Evolutionary conservation across 2,113 vertebrate species (phyloP).

Genomic region (Phylloscopus trochilus): DNA sequence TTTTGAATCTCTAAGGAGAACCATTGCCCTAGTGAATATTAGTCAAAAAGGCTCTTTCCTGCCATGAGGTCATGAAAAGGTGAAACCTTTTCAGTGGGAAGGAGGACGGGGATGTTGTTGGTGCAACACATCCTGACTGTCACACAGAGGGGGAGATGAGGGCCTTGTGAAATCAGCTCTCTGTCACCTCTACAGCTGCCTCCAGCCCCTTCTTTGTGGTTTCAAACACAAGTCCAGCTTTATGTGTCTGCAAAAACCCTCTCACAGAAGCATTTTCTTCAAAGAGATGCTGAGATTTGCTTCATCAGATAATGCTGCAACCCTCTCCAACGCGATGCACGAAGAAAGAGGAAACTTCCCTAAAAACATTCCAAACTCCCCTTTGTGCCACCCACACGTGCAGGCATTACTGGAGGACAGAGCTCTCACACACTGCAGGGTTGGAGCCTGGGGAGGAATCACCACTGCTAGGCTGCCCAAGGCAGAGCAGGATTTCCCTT

Average conservation of each 20-base stretch:
- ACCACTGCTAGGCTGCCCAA: background rate
- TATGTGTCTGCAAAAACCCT: background rate
- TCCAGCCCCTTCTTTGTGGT: background rate
- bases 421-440: fast-evolving
- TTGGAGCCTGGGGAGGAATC: background rate
- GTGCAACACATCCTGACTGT: background rate
- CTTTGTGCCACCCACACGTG: background rate
- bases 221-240: background rate
- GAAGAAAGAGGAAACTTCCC: background rate
- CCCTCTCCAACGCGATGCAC: background rate
- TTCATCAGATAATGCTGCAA: background rate
- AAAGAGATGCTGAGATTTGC: constrained; percentile 2
- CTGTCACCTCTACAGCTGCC: background rate
- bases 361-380: background rate
- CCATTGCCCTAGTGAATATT: background rate
- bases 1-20: background rate
- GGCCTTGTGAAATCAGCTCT: background rate
- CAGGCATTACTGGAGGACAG: background rate
- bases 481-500: background rate
- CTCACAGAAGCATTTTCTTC: background rate
- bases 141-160: background rate
- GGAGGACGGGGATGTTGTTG: background rate
- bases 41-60: background rate
- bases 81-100: background rate
- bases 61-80: background rate